Percentiles rank a stretch among this genome's conserved stretches.
phyloP scores from a whole-genome alignment of 2,888 invertebrate species.

The Leucozona laternaria region DNA sequence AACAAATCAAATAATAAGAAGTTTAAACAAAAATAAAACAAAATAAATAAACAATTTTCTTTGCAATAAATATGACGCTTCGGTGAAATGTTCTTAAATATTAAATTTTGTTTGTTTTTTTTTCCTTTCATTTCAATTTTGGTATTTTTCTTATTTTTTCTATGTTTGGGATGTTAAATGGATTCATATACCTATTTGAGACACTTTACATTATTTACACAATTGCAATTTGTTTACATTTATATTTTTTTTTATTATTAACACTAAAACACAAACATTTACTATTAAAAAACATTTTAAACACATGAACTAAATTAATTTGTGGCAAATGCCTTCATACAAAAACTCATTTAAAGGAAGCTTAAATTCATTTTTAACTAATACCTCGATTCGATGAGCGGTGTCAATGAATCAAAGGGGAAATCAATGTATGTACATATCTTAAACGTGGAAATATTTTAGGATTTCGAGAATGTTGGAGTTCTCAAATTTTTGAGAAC shows the following conservation, averaged over 20 bases:
- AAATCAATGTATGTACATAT: background rate
- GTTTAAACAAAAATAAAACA: constrained; percentile 12
- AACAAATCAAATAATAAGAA: constrained; percentile 10
- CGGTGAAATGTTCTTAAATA: constrained; percentile 67
- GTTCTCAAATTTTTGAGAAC: background rate
- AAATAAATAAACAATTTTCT: constrained; percentile 53
- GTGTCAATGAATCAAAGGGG: background rate
- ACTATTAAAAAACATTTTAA: background rate
- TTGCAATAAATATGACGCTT: constrained; percentile 72
- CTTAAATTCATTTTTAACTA: background rate
- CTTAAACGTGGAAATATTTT: background rate
- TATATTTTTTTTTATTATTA: background rate
- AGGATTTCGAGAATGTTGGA: no score
- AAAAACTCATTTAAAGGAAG: background rate
- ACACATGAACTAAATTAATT: background rate
- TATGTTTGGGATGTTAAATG: constrained; percentile 2
- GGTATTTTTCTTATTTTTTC: constrained; percentile 32
- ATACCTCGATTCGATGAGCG: background rate
- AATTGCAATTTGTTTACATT: background rate
- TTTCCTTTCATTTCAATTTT: constrained; percentile 34
- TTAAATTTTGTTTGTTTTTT: constrained; percentile 46
- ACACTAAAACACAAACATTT: background rate
- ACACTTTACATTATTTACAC: constrained; percentile 17
- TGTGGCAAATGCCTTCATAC: background rate
- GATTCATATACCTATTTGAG: background rate